Percentiles rank a stretch among this genome's conserved stretches.
These are phyloP conservation scores for Nasonovia ribisnigri DNA, from an alignment of 2,888 invertebrate species.

Conservation along the genomic window DNA sequence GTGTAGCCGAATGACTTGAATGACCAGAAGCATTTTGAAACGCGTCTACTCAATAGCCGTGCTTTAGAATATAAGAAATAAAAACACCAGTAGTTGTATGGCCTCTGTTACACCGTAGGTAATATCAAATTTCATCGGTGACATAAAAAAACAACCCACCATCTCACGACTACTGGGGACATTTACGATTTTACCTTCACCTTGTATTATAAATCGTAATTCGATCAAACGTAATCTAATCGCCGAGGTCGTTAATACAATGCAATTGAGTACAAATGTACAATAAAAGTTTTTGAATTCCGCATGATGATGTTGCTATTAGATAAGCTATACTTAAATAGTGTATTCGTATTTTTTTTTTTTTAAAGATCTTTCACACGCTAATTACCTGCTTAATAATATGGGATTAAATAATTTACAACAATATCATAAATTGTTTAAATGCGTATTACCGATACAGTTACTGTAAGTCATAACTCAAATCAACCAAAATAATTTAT, in stretches of 20 bases:
- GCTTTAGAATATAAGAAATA: background rate
- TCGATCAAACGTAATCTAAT: conserved; percentile 29
- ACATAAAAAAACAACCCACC: background rate
- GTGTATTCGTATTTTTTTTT: background rate
- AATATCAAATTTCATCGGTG: conserved; percentile 40
- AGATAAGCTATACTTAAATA: background rate
- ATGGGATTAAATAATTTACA: too few species aligned
- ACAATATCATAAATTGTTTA: too few species aligned
- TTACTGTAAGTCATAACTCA: background rate
- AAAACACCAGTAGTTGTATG: conserved; percentile 17
- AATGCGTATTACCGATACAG: too few species aligned
- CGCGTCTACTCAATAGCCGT: background rate
- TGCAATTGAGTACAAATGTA: background rate
- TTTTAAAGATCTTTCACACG: background rate
- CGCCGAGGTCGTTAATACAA: background rate
- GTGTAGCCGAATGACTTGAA: background rate
- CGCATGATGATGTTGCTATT: background rate
- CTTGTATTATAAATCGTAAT: conserved; percentile 28
- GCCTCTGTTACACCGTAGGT: background rate
- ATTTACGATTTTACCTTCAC: background rate
- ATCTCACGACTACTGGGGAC: background rate
- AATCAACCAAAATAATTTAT: background rate
- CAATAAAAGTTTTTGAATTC: background rate
- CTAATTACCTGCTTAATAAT: background rate
- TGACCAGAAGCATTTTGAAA: conserved; percentile 1